Base-by-base conservation (phyloP, 2,797 vertebrate genomes). In the Lepus townsendii region DNA sequence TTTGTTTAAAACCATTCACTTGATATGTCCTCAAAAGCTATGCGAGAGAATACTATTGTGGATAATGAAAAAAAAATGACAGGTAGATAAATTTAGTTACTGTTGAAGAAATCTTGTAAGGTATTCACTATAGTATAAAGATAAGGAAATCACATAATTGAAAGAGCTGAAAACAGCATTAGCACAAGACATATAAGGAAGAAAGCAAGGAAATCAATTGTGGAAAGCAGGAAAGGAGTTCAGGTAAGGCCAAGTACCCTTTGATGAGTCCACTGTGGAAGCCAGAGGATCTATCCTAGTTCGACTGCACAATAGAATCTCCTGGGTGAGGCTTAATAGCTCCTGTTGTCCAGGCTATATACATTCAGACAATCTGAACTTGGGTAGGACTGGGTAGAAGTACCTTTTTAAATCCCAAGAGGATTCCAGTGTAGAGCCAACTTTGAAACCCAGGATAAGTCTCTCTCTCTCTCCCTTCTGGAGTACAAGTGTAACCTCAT, bases 21-120 rank as follows among this genome's bases (percentile, higher is more conserved):
- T 96, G 96, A 84, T 97, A 87, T 96, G 97, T 97, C 96, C 98
- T 98, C 95, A 95, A 97, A 95, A 98, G 97, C 98, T 97, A 96
- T 47, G 96, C 84, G 95, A 93, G 87, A 97, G 98, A 98, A 98
- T 97, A 96, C 96, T 96, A 98, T 98, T 97, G 95, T 0, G 1
- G 96, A 84, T 98, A 98, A 98, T 98, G 98, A 97, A 98, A 98
- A 97, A 96, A 97, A 98, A 98, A 98, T 98, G 98, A 98, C 98
- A 98, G 98, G 95, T 97, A 96, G 97, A 98, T 98, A 97, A 97
- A 98, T 98, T 97, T 96, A 92, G 98, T 93, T 95, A 97, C 97
- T 96, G 96, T 98, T 98, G 97, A 97, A 97, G 97, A 97, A 98
- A 97, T 97, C 97, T 97, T 97, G 97, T 98, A 97, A 96, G 83